phyloP scores from a whole-genome alignment of 2,113 vertebrate genomes.

The Cyprinodon tularosa region DNA sequence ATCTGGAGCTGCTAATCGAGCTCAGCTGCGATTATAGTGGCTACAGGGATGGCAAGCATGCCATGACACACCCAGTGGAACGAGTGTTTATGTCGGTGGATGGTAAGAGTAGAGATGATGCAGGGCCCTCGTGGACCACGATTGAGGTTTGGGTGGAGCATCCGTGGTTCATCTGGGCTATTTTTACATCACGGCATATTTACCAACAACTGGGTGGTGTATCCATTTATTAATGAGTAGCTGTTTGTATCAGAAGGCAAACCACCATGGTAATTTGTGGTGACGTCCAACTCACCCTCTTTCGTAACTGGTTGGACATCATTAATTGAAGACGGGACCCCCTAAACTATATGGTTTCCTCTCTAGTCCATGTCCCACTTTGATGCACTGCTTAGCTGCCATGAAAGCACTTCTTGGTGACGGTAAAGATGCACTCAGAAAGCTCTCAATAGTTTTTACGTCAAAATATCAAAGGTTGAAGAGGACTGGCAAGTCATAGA shows the following conservation, averaged over 20 bases:
- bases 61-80: constrained; percentile 58
- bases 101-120: constrained; percentile 2
- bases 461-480: background rate
- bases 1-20: constrained; percentile 57
- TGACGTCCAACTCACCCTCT: constrained; percentile 9
- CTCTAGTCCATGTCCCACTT: background rate
- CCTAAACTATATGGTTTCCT: background rate
- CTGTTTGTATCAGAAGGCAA: constrained; percentile 17
- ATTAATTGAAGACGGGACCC: background rate
- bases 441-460: background rate
- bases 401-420: background rate
- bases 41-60: constrained; percentile 38
- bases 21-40: constrained; percentile 59
- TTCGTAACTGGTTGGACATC: background rate
- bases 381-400: background rate
- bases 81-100: constrained; percentile 35
- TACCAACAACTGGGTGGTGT: constrained; percentile 56
- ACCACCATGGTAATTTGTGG: constrained; percentile 24
- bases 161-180: constrained; percentile 49
- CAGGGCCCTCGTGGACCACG: background rate
- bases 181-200: constrained; percentile 52
- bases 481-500: constrained; percentile 44
- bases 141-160: constrained; percentile 61
- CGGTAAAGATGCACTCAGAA: background rate
- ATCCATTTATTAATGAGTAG: constrained; percentile 60